Evolutionary conservation across 92 coral and sea anemone genomes (phyloP).

Genomic region (Epizoanthus ramosus): DNA sequence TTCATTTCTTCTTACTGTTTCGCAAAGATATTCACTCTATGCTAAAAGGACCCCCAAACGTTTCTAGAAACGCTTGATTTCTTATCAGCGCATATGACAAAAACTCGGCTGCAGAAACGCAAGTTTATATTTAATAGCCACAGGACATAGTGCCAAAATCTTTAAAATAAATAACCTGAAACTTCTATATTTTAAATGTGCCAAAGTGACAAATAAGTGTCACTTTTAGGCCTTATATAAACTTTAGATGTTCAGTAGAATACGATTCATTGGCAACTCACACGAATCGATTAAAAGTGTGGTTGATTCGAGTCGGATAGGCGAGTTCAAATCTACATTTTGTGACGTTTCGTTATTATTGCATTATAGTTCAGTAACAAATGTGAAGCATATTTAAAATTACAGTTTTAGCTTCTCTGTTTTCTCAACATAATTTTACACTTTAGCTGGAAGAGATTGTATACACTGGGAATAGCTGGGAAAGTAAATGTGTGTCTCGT

Average conservation of each 20-base stretch:
- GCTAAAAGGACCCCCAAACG: no score
- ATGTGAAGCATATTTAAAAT: no score
- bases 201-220: not conserved
- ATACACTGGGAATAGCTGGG: not conserved
- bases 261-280: not conserved
- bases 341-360: not conserved
- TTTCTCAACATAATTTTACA: not conserved
- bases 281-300: not conserved
- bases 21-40: no score
- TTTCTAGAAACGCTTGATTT: no score
- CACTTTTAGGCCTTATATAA: not conserved
- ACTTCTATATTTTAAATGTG: not conserved
- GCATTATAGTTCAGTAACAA: not conserved
- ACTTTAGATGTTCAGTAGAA: no score
- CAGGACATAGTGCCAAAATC: no score
- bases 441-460: not conserved
- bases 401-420: not conserved
- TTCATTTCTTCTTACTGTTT: no score
- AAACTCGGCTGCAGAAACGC: not conserved
- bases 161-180: no score
- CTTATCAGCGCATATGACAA: no score
- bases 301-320: not conserved
- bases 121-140: not conserved
- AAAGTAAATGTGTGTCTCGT: not conserved
- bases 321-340: not conserved